Evolutionary conservation across 2,888 invertebrate species (phyloP).

Genomic region (Sphaerophoria rueppellii): DNA sequence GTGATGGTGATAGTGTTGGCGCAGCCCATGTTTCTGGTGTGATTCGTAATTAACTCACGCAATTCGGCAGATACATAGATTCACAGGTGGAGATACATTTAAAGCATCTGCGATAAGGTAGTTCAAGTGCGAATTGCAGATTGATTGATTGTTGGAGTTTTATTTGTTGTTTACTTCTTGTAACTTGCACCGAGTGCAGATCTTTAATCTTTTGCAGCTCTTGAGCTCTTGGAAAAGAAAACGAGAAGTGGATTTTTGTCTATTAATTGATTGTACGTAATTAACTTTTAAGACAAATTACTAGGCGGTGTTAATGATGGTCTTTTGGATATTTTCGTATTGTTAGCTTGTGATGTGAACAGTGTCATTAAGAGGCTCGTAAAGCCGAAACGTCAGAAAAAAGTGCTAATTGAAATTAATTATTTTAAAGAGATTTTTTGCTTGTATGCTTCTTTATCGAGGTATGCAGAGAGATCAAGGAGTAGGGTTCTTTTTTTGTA

Average conservation of each 20-base stretch:
- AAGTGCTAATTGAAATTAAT: conserved; percentile 37
- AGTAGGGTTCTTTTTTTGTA: not conserved
- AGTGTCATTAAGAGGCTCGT: conserved; percentile 31
- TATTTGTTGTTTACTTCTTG: conserved; percentile 17
- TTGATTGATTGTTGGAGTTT: conserved; percentile 58
- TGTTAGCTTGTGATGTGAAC: not conserved
- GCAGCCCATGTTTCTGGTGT: conserved; percentile 50
- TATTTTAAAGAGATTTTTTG: conserved; percentile 15
- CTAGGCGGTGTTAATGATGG: conserved; percentile 49
- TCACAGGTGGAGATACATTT: conserved; percentile 55
- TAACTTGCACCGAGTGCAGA: conserved; percentile 2
- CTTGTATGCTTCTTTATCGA: not conserved
- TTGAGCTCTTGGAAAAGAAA: not conserved
- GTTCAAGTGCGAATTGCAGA: conserved; percentile 59
- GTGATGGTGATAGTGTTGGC: conserved; percentile 41
- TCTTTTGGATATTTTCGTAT: conserved; percentile 23
- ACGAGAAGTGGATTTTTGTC: conserved; percentile 18
- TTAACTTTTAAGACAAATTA: conserved; percentile 55
- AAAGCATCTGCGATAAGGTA: conserved; percentile 42
- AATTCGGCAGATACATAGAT: conserved; percentile 54
- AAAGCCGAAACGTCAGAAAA: conserved; percentile 36
- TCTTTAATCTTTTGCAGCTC: not conserved
- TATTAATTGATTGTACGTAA: conserved; percentile 63
- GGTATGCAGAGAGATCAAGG: conserved; percentile 16
- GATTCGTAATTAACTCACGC: conserved; percentile 67